phyloP scores from a whole-genome alignment of 1,140 invertebrate species.

The Triops longicaudatus region DNA sequence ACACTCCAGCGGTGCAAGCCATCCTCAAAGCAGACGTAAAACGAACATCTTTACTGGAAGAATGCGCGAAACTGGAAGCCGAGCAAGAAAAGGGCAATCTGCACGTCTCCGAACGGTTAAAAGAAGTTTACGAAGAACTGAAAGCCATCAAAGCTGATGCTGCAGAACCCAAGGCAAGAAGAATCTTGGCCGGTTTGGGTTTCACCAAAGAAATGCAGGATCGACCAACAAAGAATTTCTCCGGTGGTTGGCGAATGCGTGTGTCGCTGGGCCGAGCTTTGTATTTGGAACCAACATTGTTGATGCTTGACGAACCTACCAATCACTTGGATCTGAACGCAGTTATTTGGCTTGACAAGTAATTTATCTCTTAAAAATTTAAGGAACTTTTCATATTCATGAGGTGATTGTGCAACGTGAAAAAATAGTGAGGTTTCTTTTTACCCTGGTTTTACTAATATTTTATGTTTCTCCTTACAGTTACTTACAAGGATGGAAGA shows the following conservation, averaged over 20 bases:
- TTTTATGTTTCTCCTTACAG: conserved; percentile 41
- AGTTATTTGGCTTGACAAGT: conserved; percentile 97
- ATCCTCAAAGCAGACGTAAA: conserved; percentile 89
- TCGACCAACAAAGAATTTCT: conserved; percentile 88
- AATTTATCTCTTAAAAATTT: not conserved
- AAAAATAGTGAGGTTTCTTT: too few relatives aligned
- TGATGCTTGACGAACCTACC: conserved; percentile 94
- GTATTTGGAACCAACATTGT: conserved; percentile 85
- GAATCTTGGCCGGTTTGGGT: conserved; percentile 94
- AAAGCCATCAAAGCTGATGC: conserved; percentile 94
- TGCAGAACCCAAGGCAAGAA: conserved; percentile 84
- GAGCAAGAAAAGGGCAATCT: conserved; percentile 50
- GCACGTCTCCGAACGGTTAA: conserved; percentile 35
- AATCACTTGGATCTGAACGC: conserved; percentile 94
- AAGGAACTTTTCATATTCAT: too few relatives aligned
- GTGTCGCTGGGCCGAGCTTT: conserved; percentile 86
- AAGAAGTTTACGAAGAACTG: conserved; percentile 83
- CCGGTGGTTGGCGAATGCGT: conserved; percentile 97
- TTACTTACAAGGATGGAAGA: conserved; percentile 95
- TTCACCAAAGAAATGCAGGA: conserved; percentile 92
- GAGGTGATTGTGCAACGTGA: too few relatives aligned
- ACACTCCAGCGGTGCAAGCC: conserved; percentile 81
- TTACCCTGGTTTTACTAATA: conserved; percentile 19
- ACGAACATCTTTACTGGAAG: conserved; percentile 66
- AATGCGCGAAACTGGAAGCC: conserved; percentile 70